Base-by-base conservation (phyloP, 2,888 invertebrate genomes). In the Rotaria magnacalcarata region DNA sequence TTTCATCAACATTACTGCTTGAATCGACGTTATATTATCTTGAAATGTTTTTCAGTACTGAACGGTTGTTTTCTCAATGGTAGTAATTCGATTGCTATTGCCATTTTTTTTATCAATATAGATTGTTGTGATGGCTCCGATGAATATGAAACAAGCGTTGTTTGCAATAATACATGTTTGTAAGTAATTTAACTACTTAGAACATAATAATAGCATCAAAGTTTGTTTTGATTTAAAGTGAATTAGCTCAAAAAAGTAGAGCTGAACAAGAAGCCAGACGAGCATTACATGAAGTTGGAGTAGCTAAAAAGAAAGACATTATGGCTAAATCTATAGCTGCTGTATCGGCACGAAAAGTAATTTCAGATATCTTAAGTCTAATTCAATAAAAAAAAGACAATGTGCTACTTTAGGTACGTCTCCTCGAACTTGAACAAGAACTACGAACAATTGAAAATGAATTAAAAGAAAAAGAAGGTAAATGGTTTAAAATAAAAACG, bases 201-300 rank as follows among this genome's bases (percentile, higher is more conserved):
- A 67, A 6, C 34, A 19, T 50, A 67, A 19, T 47, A 41, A 74
- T 19, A 58, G 34, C 34, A 34, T 8, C 11, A 6, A 80, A 3
- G 10, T 43, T 50, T 34, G 8, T 52, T 3, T 27, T 24, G n/a
- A 54, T 58, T 87, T 43, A 85, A 87, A 91, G 91, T 80, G 95
- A 95, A 89, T 91, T 96, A 86, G 92, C 92, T 50, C 89, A 89
- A 84, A 88, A 90, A 87, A 89, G 90, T 67, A 88, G 91, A 58
- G 92, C 91, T 88, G 92, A 92, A 86, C 94, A 94, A 0, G 94
- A 94, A 89, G 93, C 94, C 88, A 91, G 93, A 86, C 94, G 94
- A 0, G 94, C 95, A 89, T 91, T 96, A 19, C 92, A 94, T 86
- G 94, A 94, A 90, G 94, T 94, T 88, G 98, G 98, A 93, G 80